These are phyloP conservation scores for Embidobia sp. DNA, from an alignment of 2,888 invertebrate species.

Conservation along the genomic window DNA sequence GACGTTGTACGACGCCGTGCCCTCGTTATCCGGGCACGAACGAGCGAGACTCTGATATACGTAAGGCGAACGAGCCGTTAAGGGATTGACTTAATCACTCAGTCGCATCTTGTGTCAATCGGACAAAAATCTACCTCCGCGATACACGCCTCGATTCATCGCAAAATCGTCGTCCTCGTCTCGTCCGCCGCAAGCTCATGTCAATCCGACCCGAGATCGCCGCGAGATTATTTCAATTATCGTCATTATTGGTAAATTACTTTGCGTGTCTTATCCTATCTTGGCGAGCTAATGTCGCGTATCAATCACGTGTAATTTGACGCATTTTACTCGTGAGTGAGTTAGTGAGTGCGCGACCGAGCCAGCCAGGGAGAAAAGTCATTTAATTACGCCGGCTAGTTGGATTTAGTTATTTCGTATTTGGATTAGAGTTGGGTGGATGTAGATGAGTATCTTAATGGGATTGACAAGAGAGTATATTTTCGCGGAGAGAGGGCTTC, in stretches of 20 bases:
- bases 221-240: conserved; percentile 63
- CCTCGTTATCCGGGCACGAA: conserved; percentile 75
- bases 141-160: conserved; percentile 62
- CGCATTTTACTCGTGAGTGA: conserved; percentile 44
- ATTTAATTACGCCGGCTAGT: conserved; percentile 42
- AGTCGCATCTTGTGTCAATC: conserved; percentile 74
- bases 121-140: conserved; percentile 68
- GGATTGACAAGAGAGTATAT: conserved; percentile 44
- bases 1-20: conserved; percentile 76
- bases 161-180: conserved; percentile 51
- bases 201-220: conserved; percentile 49
- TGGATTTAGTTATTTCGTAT: conserved; percentile 51
- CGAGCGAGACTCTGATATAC: conserved; percentile 54
- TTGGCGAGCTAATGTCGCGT: conserved; percentile 44
- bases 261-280: conserved; percentile 59
- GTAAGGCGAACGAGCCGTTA: conserved; percentile 61
- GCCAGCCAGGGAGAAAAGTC: conserved; percentile 15
- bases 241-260: conserved; percentile 64
- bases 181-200: conserved; percentile 54
- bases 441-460: conserved; percentile 58
- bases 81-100: conserved; percentile 75
- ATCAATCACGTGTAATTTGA: conserved; percentile 59
- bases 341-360: conserved; percentile 5
- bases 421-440: conserved; percentile 45
- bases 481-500: conserved; percentile 22